phyloP scores from a whole-genome alignment of 2,888 invertebrate genomes.

The Parnassius apollo region DNA sequence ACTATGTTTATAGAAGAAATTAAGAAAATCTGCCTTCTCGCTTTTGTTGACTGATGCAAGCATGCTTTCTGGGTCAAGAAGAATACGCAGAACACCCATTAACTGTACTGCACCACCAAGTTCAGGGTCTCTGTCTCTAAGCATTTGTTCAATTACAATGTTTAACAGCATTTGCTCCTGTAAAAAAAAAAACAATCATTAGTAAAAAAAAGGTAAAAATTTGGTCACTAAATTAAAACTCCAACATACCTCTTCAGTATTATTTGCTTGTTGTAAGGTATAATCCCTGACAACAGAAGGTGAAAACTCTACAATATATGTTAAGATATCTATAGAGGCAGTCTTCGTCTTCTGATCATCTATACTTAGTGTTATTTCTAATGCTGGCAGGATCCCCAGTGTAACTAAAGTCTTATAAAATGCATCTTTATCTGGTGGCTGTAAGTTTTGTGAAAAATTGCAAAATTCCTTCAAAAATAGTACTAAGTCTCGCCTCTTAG shows the following conservation, averaged over 20 bases:
- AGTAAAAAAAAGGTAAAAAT: background rate
- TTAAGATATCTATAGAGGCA: conserved; percentile 98
- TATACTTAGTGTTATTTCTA: conserved; percentile 94
- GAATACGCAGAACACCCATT: conserved; percentile 94
- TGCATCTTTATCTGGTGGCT: conserved; percentile 97
- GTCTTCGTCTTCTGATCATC: conserved; percentile 97
- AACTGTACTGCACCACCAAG: conserved; percentile 98
- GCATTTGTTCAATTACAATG: conserved; percentile 98
- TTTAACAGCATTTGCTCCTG: conserved; percentile 97
- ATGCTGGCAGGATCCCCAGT: conserved; percentile 92
- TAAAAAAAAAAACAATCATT: conserved; percentile 37
- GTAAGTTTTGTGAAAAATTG: conserved; percentile 98
- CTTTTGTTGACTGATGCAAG: conserved; percentile 94
- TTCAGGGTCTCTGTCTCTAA: conserved; percentile 97
- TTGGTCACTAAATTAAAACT: background rate
- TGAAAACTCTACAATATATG: conserved; percentile 98
- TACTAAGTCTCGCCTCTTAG: conserved; percentile 95
- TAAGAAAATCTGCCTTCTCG: conserved; percentile 98
- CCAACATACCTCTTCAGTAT: conserved; percentile 89
- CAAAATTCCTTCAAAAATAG: conserved; percentile 99
- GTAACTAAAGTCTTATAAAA: conserved; percentile 97
- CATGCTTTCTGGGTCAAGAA: conserved; percentile 99
- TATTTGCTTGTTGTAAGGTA: conserved; percentile 94
- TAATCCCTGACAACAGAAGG: conserved; percentile 98
- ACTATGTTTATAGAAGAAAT: conserved; percentile 99